Evolutionary conservation across 2,888 invertebrate species (phyloP).

Genomic region (Quadroppia sp.): DNA sequence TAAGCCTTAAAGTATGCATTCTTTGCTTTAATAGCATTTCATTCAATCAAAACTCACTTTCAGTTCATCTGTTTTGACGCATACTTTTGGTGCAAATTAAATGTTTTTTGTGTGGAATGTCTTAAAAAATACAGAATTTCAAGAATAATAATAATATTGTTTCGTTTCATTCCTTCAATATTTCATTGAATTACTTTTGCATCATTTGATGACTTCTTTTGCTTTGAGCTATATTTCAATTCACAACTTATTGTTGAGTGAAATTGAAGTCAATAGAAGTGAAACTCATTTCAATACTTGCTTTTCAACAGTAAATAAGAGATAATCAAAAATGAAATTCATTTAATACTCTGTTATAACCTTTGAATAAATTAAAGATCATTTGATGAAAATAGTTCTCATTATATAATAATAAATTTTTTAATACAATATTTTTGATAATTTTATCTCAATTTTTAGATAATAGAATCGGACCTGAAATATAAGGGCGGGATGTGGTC

Average conservation of each 20-base stretch:
- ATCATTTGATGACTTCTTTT: neutral
- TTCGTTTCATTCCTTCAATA: no score
- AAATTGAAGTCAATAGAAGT: no score
- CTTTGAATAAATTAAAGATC: no score
- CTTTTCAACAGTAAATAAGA: neutral
- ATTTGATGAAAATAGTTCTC: no score
- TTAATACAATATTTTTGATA: no score
- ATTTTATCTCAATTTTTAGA: no score
- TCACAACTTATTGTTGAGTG: neutral
- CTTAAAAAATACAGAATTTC: no score
- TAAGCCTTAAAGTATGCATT: constrained; percentile 24
- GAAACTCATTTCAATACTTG: constrained; percentile 2
- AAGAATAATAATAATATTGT: no score
- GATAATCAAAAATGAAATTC: no score
- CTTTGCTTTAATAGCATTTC: constrained; percentile 2
- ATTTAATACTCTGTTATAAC: no score
- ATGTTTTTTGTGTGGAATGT: neutral
- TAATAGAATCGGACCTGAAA: no score
- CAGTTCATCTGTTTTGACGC: neutral
- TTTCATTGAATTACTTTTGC: neutral
- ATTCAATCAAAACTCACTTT: neutral
- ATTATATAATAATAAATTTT: no score
- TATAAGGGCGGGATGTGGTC: constrained; percentile 50
- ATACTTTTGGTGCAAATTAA: neutral
- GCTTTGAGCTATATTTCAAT: neutral